Base-by-base conservation (phyloP, 1,140 invertebrate genomes). In the Drusus annulatus region DNA sequence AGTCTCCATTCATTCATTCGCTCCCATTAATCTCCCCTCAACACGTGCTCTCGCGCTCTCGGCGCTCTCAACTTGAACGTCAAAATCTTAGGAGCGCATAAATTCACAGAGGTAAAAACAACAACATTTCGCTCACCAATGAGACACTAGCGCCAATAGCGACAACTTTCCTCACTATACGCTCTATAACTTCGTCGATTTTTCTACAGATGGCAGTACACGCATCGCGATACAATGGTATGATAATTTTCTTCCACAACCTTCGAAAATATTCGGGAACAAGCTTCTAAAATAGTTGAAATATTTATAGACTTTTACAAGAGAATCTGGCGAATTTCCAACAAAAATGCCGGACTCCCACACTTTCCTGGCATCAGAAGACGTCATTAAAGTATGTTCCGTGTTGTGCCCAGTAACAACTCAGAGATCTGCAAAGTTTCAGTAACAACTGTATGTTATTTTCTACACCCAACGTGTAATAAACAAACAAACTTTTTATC, bases 41-140 rank as follows among this genome's bases (percentile, higher is more conserved):
- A 31, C 23, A 68, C 45, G 68, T 19, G 50, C 50, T 75, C 60
- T 75, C 71, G 71, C 71, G 71, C 71, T 75, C 71, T 75, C 52
- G 25, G 71, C 71, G 71, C 71, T 75, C 71, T 75, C 71, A 75
- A 82, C 88, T 89, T 85, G 85, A 86, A 87, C 86, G 87, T 84
- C 80, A 84, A 85, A 83, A 56, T 87, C 89, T 86, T 69, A 89
- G 87, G 88, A 80, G 45, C 74, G 0, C 84, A 89, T 86, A 82
- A 17, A 71, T n/a, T 36, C 52, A 7, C 58, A 19, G 8, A 60
- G 77, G 58, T 77, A 6, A 50, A n/a, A 58, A 83, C 51, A 74
- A 76, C n/a, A 71, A 71, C 19, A 71, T 71, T 25, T 15, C n/a
- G 50, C 2, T 65, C 13, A n/a, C 1, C 16, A 36, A 21, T 73